A percentile compares a stretch with the other conserved stretches of the same genome.
Conservation (phyloP, 2,797 vertebrate genomes). For the Spizella passerina region DNA sequence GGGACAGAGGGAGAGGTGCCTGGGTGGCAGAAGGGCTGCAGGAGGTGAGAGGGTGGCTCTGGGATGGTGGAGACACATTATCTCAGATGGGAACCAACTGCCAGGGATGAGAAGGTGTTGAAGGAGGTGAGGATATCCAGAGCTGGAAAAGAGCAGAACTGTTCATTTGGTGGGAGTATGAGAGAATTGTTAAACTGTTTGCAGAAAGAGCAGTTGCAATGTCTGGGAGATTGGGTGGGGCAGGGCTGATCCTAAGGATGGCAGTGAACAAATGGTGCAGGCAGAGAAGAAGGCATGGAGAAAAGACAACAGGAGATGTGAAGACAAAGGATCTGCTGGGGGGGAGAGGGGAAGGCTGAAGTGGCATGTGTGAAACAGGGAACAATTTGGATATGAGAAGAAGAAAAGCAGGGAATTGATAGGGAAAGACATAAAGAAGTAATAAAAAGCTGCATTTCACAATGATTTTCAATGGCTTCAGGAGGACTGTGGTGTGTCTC, state of each 20-base stretch:
- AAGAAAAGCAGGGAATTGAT: not conserved
- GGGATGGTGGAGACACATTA: not conserved
- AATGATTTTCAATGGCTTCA: not conserved
- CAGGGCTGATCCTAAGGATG: not conserved
- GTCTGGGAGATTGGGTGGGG: not conserved
- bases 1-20: not conserved
- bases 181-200: not conserved
- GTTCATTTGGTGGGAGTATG: not conserved
- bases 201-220: not conserved
- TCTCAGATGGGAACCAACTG: rapidly evolving
- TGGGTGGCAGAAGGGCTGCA: not conserved
- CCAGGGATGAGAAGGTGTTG: not conserved
- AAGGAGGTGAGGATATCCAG: not conserved
- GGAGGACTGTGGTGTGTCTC: not conserved
- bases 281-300: not conserved
- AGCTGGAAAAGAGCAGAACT: not conserved
- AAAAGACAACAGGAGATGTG: not conserved
- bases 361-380: not conserved
- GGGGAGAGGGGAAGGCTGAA: not conserved
- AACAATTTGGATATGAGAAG: not conserved
- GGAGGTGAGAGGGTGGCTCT: not conserved
- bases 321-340: not conserved
- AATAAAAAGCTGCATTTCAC: not conserved
- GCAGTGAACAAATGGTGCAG: not conserved
- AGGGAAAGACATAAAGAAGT: not conserved